Evolutionary conservation across 2,797 vertebrate species (phyloP).

Genomic region (Poliocrania exsul): DNA sequence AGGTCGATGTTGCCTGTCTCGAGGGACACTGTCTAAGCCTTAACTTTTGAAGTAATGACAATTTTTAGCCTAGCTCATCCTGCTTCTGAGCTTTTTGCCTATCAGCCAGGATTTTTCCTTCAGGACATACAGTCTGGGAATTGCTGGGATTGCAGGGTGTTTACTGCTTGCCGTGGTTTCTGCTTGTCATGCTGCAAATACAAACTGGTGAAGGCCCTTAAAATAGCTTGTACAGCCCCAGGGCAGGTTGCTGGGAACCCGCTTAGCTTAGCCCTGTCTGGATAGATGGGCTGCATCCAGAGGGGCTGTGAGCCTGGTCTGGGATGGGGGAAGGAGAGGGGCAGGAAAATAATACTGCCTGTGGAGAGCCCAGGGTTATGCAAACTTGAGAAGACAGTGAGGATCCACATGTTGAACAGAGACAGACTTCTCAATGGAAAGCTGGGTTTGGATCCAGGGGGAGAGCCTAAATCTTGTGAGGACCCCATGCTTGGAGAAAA

Average conservation of each 20-base stretch:
- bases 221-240: neutral
- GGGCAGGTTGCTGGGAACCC: neutral
- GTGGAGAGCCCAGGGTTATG: neutral
- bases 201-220: neutral
- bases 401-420: neutral
- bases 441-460: neutral
- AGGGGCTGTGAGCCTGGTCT: neutral
- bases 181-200: conserved; percentile 6
- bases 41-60: conserved; percentile 56
- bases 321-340: neutral
- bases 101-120: neutral
- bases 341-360: neutral
- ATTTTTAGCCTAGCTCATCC: conserved; percentile 25
- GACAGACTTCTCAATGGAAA: neutral
- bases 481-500: neutral
- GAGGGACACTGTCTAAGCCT: neutral
- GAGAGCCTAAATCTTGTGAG: neutral
- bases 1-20: neutral
- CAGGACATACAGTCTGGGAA: neutral
- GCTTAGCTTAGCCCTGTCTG: neutral
- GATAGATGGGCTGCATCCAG: neutral
- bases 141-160: neutral
- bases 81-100: neutral
- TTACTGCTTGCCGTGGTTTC: neutral
- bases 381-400: neutral